phyloP scores from a whole-genome alignment of 2,113 vertebrate species.

The Sinocyclocheilus maitianheensis region DNA sequence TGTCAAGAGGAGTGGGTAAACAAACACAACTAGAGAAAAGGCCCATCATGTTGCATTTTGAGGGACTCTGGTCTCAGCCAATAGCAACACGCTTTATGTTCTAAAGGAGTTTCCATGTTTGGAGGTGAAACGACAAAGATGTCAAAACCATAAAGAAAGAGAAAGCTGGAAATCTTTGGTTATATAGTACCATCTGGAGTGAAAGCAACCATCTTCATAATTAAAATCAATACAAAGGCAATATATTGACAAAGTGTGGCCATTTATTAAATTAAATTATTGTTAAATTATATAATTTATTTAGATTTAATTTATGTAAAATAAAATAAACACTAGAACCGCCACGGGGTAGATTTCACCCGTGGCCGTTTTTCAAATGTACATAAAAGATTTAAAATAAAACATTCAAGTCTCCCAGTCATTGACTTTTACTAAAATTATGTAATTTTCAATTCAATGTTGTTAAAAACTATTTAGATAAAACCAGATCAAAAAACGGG shows the following conservation, averaged over 20 bases:
- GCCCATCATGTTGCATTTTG: neutral
- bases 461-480: no score
- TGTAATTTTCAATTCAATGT: no score
- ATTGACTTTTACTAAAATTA: no score
- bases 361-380: no score
- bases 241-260: neutral
- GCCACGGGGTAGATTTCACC: no score
- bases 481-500: no score
- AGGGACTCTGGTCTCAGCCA: neutral
- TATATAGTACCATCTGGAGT: neutral
- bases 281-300: neutral
- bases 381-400: no score
- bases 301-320: neutral
- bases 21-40: slow-evolving; percentile 1
- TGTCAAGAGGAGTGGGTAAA: neutral
- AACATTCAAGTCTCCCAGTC: no score
- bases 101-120: neutral
- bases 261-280: neutral
- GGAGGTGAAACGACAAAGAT: neutral
- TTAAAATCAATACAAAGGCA: neutral
- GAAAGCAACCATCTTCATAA: neutral
- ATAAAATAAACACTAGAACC: no score
- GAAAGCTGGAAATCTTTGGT: neutral
- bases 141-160: neutral
- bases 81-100: neutral